These are phyloP conservation scores for Sarcophaga subvicina DNA, from an alignment of 2,888 invertebrate species.

Conservation along the genomic window DNA sequence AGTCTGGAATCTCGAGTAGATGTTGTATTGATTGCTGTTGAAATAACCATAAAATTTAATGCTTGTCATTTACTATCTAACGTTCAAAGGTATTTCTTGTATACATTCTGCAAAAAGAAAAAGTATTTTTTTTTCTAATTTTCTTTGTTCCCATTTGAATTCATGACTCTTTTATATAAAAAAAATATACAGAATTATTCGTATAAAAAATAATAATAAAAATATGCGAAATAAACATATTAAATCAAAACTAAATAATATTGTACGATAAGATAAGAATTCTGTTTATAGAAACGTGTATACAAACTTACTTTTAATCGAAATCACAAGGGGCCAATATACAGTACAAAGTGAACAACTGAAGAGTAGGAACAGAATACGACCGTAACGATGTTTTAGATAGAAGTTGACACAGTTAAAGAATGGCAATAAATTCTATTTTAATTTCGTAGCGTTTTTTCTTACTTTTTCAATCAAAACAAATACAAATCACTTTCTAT, in stretches of 20 bases:
- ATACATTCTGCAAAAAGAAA: neutral
- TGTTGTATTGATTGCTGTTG: neutral
- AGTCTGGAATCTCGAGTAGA: too few relatives aligned
- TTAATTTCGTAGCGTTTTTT: too few relatives aligned
- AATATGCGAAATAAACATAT: constrained; percentile 4
- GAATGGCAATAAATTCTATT: too few relatives aligned
- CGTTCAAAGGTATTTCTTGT: constrained; percentile 8
- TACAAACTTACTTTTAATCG: neutral
- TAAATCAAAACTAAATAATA: constrained; percentile 24
- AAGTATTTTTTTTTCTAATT: neutral
- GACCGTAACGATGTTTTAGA: too few relatives aligned
- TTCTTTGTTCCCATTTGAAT: neutral
- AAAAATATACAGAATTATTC: neutral
- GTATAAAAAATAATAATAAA: neutral
- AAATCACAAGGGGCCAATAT: neutral
- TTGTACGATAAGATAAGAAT: constrained; percentile 44
- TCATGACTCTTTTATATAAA: neutral
- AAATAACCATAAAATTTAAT: neutral
- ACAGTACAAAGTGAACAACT: neutral
- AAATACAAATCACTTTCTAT: too few relatives aligned
- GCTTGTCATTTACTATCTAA: neutral
- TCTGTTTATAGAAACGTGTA: neutral
- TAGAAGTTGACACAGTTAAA: too few relatives aligned
- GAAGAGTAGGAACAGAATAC: too few relatives aligned
- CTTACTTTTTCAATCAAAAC: too few relatives aligned